Percentiles rank a stretch among this genome's conserved stretches.
These are phyloP conservation scores for Cephus rjabovi DNA, from an alignment of 2,888 invertebrate genomes.

Conservation along the genomic window DNA sequence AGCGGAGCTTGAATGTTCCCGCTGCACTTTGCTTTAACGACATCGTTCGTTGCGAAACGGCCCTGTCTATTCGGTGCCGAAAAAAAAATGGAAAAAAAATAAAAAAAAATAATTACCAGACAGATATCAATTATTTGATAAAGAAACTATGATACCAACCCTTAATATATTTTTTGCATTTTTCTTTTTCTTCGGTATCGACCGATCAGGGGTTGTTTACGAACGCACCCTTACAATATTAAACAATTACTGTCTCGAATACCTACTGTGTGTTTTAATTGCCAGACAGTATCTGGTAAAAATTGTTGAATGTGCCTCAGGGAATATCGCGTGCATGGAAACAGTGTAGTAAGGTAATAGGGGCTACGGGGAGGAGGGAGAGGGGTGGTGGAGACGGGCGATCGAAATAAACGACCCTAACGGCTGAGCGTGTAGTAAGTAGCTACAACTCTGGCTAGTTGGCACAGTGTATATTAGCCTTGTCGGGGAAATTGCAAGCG, in stretches of 20 bases:
- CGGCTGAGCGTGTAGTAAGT: not conserved
- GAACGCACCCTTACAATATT: not conserved
- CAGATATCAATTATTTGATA: not conserved
- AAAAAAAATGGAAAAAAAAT: not conserved
- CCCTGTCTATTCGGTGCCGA: not conserved
- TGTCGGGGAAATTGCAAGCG: not conserved
- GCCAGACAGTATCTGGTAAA: not conserved
- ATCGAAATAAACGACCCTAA: not conserved
- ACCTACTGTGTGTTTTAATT: not conserved
- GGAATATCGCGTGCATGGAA: not conserved
- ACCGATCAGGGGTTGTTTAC: not conserved
- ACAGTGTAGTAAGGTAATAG: not conserved
- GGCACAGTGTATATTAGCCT: not conserved
- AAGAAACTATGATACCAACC: not conserved
- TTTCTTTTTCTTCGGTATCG: not conserved
- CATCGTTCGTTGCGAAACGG: not conserved
- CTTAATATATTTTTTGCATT: not conserved
- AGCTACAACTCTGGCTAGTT: not conserved
- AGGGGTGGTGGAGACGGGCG: not conserved
- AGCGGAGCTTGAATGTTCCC: slow-evolving; percentile 43
- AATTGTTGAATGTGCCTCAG: not conserved
- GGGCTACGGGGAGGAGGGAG: not conserved
- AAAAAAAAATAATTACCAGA: not conserved
- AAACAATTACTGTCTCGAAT: not conserved
- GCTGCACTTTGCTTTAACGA: slow-evolving; percentile 44